Evolutionary conservation across 2,113 vertebrate genomes (phyloP), one percentile per base, ranked within the genome.

Genomic region (Macquaria ambigua): DNA sequence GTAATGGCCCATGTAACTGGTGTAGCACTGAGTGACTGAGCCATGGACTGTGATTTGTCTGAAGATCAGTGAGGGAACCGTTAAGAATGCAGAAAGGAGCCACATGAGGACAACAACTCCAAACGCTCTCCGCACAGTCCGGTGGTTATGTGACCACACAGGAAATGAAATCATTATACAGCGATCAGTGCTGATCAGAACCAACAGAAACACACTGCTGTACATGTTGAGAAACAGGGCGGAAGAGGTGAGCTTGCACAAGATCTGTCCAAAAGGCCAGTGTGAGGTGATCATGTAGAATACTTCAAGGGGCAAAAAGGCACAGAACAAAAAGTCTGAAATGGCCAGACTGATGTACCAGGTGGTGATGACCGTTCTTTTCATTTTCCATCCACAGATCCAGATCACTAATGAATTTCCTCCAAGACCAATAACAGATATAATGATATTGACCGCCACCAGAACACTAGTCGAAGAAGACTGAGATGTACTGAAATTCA

Each of bases 171-270:
- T 93, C 0, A 96, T 95, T 2, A 97, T 0, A 2, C 97, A 98
- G 62, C 98, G 97, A 62, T 98, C 97, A 0, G 95, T 66, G 85
- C 97, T 98, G 93, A 98, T 98, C 52, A 94, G 85, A 4, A 96
- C 97, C 72, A 98, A 84, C 59, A 98, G 91, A 23, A 98, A 96
- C 48, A 98, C 96, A 0, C 97, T 97, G 89, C 97, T 97, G 94
- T 97, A 97, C 97, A 98, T 97, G 93, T 98, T 98, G 83, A 97
- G 94, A 78, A 95, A 95, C 75, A 98, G 94, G 20, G 96, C 90
- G 8, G 97, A 97, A 61, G 94, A 97, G 71, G 87, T 96, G 12
- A 98, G 23, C 87, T 98, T 98, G 94, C 98, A 98, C 94, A 98
- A 93, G 66, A 83, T 87, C 0, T 81, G 91, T 16, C 97, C 97